A percentile compares a stretch with the other conserved stretches of the same genome.
These are phyloP conservation scores for Poecile atricapillus DNA, from an alignment of 2,113 vertebrate genomes.

Conservation along the genomic window DNA sequence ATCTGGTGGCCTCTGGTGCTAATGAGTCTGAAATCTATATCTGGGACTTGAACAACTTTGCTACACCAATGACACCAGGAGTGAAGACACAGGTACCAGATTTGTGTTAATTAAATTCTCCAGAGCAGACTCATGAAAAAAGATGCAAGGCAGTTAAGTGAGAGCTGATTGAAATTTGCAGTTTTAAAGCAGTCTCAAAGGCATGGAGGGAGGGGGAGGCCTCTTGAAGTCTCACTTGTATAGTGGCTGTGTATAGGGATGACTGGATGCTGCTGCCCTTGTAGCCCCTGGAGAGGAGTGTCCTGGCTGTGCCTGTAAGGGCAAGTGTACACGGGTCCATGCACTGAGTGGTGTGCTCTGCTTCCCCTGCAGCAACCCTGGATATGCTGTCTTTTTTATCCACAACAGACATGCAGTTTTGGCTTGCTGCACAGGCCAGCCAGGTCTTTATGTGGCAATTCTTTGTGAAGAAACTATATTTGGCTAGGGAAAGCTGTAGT, in stretches of 20 bases:
- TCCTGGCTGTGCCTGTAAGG: neutral
- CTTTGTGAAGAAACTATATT: neutral
- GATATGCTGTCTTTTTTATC: neutral
- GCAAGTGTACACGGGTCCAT: accelerated
- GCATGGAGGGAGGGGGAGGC: accelerated
- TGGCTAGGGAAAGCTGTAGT: neutral
- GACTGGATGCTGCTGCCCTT: neutral
- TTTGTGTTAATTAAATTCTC: neutral
- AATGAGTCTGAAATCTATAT: constrained; percentile 99
- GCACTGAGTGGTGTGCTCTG: neutral
- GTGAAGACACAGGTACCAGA: constrained; percentile 88
- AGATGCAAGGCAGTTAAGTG: too few species aligned
- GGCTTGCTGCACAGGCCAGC: neutral
- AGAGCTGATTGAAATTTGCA: neutral
- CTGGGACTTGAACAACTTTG: constrained; percentile 96
- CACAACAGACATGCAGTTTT: neutral
- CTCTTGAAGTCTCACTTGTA: neutral
- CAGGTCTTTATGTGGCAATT: accelerated
- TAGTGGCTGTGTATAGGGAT: neutral
- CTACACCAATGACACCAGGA: constrained; percentile 94
- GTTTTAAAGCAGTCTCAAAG: neutral
- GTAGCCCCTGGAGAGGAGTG: neutral
- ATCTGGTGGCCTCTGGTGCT: constrained; percentile 92
- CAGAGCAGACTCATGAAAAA: neutral
- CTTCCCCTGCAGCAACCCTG: neutral